A percentile compares a stretch with the other conserved stretches of the same genome.
These are phyloP conservation scores for Sitobion miscanthi DNA, from an alignment of 1,140 invertebrate species.

Conservation along the genomic window DNA sequence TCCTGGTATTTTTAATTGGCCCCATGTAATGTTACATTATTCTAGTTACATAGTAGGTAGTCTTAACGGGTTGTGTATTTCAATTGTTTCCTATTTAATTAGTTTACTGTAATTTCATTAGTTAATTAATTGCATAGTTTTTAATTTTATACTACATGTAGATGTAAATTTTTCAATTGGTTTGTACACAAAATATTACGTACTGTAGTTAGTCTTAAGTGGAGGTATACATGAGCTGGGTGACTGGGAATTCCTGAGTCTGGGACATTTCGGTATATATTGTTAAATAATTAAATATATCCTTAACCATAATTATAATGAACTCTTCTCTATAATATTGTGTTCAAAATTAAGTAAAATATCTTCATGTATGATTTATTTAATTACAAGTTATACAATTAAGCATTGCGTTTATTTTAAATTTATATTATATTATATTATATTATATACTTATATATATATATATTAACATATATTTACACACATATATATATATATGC, in stretches of 20 bases:
- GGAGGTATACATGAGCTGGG: not conserved
- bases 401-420: not conserved
- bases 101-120: not conserved
- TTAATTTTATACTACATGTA: not conserved
- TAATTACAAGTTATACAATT: constrained; percentile 12
- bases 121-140: not conserved
- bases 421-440: constrained; percentile 21
- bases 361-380: not conserved
- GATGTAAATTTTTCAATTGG: not conserved
- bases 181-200: not conserved
- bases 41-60: not conserved
- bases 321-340: not conserved
- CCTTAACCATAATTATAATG: not conserved
- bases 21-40: not conserved
- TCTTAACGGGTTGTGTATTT: not conserved
- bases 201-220: not conserved
- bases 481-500: not conserved
- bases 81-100: constrained; percentile 27
- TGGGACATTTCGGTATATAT: not conserved
- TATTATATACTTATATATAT: not conserved
- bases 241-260: not conserved
- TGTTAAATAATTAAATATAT: constrained; percentile 4
- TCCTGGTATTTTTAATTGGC: not conserved
- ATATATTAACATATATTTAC: not conserved
- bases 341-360: constrained; percentile 33